phyloP scores from a whole-genome alignment of 2,888 invertebrate species.

The Lacanobia oleracea region DNA sequence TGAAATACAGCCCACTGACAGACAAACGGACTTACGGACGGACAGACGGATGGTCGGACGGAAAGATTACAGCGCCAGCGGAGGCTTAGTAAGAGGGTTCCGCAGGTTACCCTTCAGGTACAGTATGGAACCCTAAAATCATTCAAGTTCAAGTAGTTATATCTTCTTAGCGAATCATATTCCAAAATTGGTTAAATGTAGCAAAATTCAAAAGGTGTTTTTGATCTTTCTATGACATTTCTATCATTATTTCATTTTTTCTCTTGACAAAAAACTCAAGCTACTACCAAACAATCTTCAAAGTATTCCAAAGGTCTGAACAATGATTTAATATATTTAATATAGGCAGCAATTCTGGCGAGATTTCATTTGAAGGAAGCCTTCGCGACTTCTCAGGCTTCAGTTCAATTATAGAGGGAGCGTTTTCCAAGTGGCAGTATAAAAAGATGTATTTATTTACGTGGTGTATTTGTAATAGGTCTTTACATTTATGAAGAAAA shows the following conservation, averaged over 20 bases:
- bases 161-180: no score
- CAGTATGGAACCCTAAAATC: no score
- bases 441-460: conserved; percentile 22
- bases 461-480: not conserved
- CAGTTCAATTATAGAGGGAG: conserved; percentile 60
- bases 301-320: conserved; percentile 28
- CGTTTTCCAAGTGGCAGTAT: conserved; percentile 9
- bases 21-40: no score
- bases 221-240: no score
- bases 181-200: no score
- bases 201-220: no score
- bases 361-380: conserved; percentile 58
- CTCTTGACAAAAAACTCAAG: not conserved
- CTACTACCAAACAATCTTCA: conserved; percentile 3
- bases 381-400: conserved; percentile 47
- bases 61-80: no score
- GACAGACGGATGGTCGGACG: no score
- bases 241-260: not conserved
- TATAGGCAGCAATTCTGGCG: conserved; percentile 37
- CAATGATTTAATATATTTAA: conserved; percentile 43
- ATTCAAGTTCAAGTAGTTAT: no score
- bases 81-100: no score
- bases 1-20: no score
- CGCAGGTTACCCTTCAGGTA: no score
- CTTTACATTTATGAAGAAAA: not conserved